Base-by-base conservation (phyloP, 2,797 vertebrate species). In the Propithecus perrieri region DNA sequence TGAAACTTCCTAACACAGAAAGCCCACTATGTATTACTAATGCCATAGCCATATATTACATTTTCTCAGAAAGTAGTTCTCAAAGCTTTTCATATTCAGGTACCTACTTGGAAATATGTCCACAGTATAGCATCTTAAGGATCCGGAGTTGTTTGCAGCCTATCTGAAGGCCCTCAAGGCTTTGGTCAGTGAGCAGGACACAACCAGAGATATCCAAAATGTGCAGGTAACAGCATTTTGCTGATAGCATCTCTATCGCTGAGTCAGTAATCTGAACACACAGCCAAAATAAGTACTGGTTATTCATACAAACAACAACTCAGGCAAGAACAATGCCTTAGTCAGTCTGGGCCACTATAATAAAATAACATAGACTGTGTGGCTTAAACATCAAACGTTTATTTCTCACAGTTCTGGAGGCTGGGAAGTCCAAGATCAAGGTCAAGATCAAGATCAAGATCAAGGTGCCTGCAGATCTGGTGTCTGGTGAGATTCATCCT, bases 161-260 rank as follows among this genome's bases (percentile, higher is more conserved):
- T 92, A 97, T 98, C 92, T 98, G 96, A 38, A 99, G 98, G 80
- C 97, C 93, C 50, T 91, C 97, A 67, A 98, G 84, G 33, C 97
- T 95, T 95, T 97, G 98, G 96, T 99, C 99, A 28, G 99, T 99
- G 93, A 99, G 98, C 79, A 97, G 98, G 95, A 98, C 28, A 63
- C 99, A 99, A 76, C 99, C 98, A 4, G 98, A 99, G 95, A 99
- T 96, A 50, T 99, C 99, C 88, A 99, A 98, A 95, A 99, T 98
- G 74, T 96, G 98, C 90, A 99, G 98, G 91, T 98, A 99, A 97
- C 59, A 97, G 97, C 99, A 99, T 89, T 98, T 98, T 74, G 97
- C 98, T 1, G 99, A 98, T 97, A 99, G 97, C 50, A 98, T 98
- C 90, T 99, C 98, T 86, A 99, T 94, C 0, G 97, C 98, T 76